Base-by-base conservation (phyloP, 2,888 invertebrate genomes). In the Papilio demoleus region DNA sequence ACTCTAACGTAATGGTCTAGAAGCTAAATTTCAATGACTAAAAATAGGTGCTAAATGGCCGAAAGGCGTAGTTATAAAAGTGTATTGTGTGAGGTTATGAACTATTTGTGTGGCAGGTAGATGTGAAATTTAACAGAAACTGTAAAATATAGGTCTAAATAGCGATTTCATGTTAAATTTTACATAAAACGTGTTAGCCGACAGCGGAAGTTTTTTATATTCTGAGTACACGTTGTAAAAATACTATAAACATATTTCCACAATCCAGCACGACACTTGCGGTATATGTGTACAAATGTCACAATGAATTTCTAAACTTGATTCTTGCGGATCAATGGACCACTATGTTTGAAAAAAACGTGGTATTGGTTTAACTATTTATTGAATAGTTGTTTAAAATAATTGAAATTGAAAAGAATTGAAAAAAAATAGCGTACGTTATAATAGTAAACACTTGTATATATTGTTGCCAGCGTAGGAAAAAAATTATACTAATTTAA, bases 51-150 rank as follows among this genome's bases (percentile, higher is more conserved):
- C 17, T 59, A 17, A 59, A 59, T 53, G 38, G 14, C 27, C 36
- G 11, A 19, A 63, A 42, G 45, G n/a, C 56, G 45, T 19, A 17
- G 53, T 59, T 64, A 31, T 60, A 58, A 58, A 58, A 59, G 11
- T 68, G 58, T 38, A 47, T 36, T 64, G 53, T 53, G 5, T 19
- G 17, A n/a, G 19, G 11, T 4, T 62, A 40, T 4, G 47, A 67
- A 60, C 24, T 60, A 60, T 67, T 58, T 47, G 42, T 17, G 42
- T 63, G 17, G 42, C 68, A 68, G 63, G 68, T 68, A 68, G 17
- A 68, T 45, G 68, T 64, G 58, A 68, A 64, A 58, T 63, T 59
- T 64, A 59, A 67, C 27, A 24, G 27, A 4, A 53, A 56, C 22
- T 58, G 58, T 58, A 56, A 67, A 63, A 45, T 38, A 12, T 34